Percentiles rank a stretch among this genome's conserved stretches.
These are phyloP conservation scores for Pollenia amentaria DNA, from an alignment of 2,888 invertebrate genomes.

Conservation along the genomic window DNA sequence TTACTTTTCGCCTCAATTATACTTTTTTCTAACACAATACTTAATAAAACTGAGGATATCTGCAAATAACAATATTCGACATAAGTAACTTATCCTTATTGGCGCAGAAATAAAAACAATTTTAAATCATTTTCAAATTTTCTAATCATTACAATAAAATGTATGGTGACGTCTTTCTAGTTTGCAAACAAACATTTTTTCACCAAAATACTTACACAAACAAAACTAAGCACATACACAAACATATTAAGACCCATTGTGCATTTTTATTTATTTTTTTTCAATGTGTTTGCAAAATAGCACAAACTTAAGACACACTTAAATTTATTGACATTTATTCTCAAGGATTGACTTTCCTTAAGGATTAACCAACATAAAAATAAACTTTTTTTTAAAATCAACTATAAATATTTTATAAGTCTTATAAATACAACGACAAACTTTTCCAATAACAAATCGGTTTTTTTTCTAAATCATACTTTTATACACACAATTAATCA, in stretches of 20 bases:
- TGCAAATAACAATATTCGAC: no score
- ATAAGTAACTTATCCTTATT: no score
- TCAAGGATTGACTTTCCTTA: constrained; percentile 5
- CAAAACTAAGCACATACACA: constrained; percentile 42
- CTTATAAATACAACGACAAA: constrained; percentile 42
- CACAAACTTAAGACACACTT: constrained; percentile 7
- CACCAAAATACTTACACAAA: constrained; percentile 12
- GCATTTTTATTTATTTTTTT: not conserved
- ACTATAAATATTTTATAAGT: constrained; percentile 67
- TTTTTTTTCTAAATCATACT: not conserved
- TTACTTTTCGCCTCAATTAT: no score
- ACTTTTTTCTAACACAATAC: no score
- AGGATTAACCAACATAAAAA: constrained; percentile 47
- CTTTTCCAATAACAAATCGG: constrained; percentile 42
- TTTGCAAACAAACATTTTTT: not conserved
- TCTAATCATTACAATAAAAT: not conserved
- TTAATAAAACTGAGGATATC: no score
- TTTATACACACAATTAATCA: constrained; percentile 51
- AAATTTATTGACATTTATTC: constrained; percentile 47
- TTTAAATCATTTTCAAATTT: not conserved
- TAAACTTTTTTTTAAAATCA: constrained; percentile 29
- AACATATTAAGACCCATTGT: constrained; percentile 43
- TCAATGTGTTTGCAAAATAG: not conserved
- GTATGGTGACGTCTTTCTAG: not conserved
- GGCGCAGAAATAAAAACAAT: not conserved